phyloP scores from a whole-genome alignment of 37 sponge, comb jelly and placozoan species.

The Crambe crambe region DNA sequence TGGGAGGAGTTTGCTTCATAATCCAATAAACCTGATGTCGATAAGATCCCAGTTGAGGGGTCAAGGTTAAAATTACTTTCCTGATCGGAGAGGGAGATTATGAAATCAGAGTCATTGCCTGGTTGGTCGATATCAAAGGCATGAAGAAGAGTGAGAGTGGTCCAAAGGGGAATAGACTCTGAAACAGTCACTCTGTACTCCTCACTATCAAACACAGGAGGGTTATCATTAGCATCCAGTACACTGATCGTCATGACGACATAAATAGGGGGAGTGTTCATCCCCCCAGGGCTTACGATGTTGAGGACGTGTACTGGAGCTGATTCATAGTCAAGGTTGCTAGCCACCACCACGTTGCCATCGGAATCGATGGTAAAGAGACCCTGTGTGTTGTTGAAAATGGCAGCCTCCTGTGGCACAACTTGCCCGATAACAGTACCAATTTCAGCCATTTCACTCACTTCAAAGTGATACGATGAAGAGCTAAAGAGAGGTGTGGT shows the following conservation, averaged over 20 bases:
- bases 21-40: conserved; percentile 46
- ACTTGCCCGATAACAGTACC: conserved; percentile 8
- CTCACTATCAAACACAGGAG: conserved; percentile 47
- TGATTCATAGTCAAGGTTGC: conserved; percentile 34
- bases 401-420: neutral
- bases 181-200: conserved; percentile 38
- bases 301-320: conserved; percentile 31
- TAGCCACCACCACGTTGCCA: conserved; percentile 28
- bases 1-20: conserved; percentile 28
- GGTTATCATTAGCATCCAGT: conserved; percentile 68
- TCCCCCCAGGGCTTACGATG: neutral
- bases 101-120: conserved; percentile 22
- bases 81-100: conserved; percentile 21
- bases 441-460: conserved; percentile 3
- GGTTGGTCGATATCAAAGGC: conserved; percentile 66
- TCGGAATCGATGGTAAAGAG: neutral
- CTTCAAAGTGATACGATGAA: conserved; percentile 6
- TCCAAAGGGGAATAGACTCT: conserved; percentile 36
- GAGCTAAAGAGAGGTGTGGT: conserved; percentile 11
- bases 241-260: conserved; percentile 52
- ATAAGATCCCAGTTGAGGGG: conserved; percentile 41
- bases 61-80: conserved; percentile 36
- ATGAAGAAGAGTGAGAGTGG: conserved; percentile 43
- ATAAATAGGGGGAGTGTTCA: neutral
- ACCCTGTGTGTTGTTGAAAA: neutral